A percentile compares a stretch with the other conserved stretches of the same genome.
Evolutionary conservation across 2,113 vertebrate genomes (phyloP).

Genomic region (Siniperca chuatsi): DNA sequence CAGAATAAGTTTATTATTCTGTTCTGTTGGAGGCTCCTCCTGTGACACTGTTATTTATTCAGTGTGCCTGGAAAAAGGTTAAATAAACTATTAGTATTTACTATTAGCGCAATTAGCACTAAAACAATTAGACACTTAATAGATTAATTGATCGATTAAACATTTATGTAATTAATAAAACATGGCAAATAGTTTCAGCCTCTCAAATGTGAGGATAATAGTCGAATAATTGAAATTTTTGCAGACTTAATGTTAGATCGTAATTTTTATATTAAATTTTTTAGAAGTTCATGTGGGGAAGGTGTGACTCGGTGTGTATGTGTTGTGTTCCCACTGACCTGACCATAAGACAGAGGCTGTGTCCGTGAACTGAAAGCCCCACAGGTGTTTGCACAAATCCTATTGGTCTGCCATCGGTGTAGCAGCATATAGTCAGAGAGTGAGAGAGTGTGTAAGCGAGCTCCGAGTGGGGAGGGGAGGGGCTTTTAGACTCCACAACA

Average conservation of each 20-base stretch:
- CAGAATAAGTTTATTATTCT: conserved; percentile 1
- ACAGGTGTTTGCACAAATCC: conserved; percentile 27
- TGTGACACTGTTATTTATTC: background rate
- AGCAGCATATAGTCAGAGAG: conserved; percentile 31
- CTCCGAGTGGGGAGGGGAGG: conserved; percentile 55
- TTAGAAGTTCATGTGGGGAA: background rate
- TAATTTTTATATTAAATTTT: background rate
- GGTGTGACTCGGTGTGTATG: background rate
- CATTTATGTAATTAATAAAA: background rate
- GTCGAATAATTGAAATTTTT: too few species aligned
- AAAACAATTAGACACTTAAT: background rate
- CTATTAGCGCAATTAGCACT: background rate
- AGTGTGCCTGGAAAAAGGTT: background rate
- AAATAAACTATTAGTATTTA: background rate
- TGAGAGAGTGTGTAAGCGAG: conserved; percentile 39
- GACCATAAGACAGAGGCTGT: conserved; percentile 5
- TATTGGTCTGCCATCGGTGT: conserved; percentile 21
- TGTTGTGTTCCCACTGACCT: conserved; percentile 4
- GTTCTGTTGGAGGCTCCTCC: background rate
- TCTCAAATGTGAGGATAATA: background rate
- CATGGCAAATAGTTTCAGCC: background rate
- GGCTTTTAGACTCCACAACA: conserved; percentile 68
- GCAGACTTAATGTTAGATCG: background rate
- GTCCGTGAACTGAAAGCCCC: conserved; percentile 27
- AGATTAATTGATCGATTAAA: background rate